phyloP scores from a whole-genome alignment of 2,888 invertebrate genomes.

The Drosophila vallismaia region DNA sequence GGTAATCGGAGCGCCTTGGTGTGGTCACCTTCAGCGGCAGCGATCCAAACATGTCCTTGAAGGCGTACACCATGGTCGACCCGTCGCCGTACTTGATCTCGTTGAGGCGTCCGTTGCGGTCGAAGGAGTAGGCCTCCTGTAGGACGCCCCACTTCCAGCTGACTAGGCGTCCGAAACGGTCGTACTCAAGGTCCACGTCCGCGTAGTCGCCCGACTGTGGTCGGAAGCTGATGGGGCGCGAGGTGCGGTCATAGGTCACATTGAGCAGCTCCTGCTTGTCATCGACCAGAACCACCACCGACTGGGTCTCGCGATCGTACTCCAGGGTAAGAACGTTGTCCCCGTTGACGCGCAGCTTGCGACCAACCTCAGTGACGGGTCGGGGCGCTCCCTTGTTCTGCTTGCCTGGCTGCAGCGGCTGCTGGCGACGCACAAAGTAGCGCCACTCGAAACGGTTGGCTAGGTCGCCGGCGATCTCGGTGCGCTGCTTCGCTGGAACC shows the following conservation, averaged over 20 bases:
- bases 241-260: conserved; percentile 93
- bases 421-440: conserved; percentile 92
- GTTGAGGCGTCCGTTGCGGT: conserved; percentile 93
- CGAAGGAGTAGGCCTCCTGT: conserved; percentile 95
- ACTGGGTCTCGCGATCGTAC: conserved; percentile 94
- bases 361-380: conserved; percentile 92
- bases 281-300: conserved; percentile 94
- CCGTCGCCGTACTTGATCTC: conserved; percentile 96
- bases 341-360: conserved; percentile 94
- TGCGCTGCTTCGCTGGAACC: conserved; percentile 94
- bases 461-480: conserved; percentile 94
- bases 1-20: conserved; percentile 95
- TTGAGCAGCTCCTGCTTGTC: conserved; percentile 93
- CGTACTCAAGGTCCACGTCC: conserved; percentile 95
- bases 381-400: conserved; percentile 83
- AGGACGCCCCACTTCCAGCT: conserved; percentile 97
- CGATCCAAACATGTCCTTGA: conserved; percentile 95
- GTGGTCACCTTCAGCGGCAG: conserved; percentile 97
- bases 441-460: conserved; percentile 98
- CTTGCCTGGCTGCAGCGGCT: conserved; percentile 86
- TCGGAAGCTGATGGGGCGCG: conserved; percentile 93
- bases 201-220: conserved; percentile 94
- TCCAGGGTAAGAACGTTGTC: conserved; percentile 95
- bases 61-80: conserved; percentile 95
- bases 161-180: conserved; percentile 93